Base-by-base conservation (phyloP, 2,797 vertebrate genomes). In the Melanogrammus aeglefinus region DNA sequence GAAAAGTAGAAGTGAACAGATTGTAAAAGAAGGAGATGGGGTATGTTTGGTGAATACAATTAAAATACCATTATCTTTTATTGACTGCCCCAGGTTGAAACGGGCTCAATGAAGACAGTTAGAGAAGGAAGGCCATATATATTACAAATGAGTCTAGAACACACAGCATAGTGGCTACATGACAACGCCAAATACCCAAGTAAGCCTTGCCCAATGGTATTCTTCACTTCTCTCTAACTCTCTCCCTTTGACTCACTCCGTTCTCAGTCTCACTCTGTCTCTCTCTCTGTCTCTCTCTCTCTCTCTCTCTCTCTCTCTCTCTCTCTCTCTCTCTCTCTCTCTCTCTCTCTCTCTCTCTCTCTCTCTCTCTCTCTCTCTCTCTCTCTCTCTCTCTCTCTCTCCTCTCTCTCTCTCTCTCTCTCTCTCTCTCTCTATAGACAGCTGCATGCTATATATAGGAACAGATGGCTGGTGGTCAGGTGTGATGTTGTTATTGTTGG, bases 381-480 rank as follows among this genome's bases (percentile, higher is more conserved):
- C 24, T 31, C 70, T 5, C 27, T 71, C 1, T 29, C n/a, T 70
- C 66, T 9, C 6, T 27, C n/a, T n/a, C 44, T 47, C 14, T 31
- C 70, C 70, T 6, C 27, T 33, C 29, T 6, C 29, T 72, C 2
- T 29, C 66, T 70, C 66, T 70, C 69, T 31, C 5, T 12, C 69
- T 57, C 0, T 72, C 31, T 33, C 69, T 76, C 82, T 27, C 77
- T 76, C 63, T 83, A 80, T 9, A 85, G 83, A 88, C 86, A 80
- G 78, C 16, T 21, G 21, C 18, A 57, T 57, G 51, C 44, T 47
- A 21, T 57, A 57, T 21, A 21, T 21, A 57, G 51, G 18, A 57
- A n/a, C 6, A 21, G 51, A 57, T 18, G 51, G 51, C 16, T 1
- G 18, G 16, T 1, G 6, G 51, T 57, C 51, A 57, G 18, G 51